phyloP scores from a whole-genome alignment of 1,140 invertebrate genomes.

The Dinoponera quadriceps region DNA sequence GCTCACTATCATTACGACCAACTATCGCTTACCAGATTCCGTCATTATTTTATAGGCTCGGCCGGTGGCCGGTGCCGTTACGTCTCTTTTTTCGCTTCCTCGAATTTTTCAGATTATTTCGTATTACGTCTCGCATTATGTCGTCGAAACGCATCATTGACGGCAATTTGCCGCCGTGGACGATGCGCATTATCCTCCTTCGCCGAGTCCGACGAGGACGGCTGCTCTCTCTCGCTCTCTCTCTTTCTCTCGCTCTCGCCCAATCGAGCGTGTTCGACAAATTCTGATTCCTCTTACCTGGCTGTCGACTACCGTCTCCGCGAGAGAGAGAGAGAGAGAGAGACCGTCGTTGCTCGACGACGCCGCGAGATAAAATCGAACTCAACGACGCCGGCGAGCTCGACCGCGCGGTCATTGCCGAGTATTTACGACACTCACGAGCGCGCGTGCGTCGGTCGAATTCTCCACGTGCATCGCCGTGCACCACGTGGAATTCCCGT shows the following conservation, averaged over 20 bases:
- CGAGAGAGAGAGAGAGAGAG: no score
- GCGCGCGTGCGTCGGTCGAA: conserved; percentile 47
- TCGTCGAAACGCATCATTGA: conserved; percentile 53
- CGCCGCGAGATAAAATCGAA: conserved; percentile 60
- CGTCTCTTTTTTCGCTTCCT: conserved; percentile 17
- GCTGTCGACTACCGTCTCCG: conserved; percentile 18
- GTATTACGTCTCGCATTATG: conserved; percentile 28
- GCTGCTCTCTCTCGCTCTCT: conserved; percentile 5
- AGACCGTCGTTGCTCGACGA: conserved; percentile 34
- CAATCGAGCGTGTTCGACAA: conserved; percentile 63
- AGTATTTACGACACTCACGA: conserved; percentile 65
- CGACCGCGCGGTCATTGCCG: conserved; percentile 35
- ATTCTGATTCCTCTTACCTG: conserved; percentile 63
- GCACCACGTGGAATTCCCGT: background rate
- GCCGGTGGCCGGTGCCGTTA: background rate
- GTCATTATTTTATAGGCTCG: conserved; percentile 36
- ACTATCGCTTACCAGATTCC: conserved; percentile 11
- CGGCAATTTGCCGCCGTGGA: conserved; percentile 40
- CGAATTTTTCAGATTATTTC: conserved; percentile 44
- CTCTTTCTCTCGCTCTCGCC: background rate
- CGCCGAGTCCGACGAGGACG: conserved; percentile 12
- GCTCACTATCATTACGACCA: background rate
- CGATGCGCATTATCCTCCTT: conserved; percentile 38
- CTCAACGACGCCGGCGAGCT: conserved; percentile 3
- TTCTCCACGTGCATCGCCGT: conserved; percentile 26